A percentile compares a stretch with the other conserved stretches of the same genome.
phyloP scores from a whole-genome alignment of 2,888 invertebrate genomes.

The Eurois occulta region DNA sequence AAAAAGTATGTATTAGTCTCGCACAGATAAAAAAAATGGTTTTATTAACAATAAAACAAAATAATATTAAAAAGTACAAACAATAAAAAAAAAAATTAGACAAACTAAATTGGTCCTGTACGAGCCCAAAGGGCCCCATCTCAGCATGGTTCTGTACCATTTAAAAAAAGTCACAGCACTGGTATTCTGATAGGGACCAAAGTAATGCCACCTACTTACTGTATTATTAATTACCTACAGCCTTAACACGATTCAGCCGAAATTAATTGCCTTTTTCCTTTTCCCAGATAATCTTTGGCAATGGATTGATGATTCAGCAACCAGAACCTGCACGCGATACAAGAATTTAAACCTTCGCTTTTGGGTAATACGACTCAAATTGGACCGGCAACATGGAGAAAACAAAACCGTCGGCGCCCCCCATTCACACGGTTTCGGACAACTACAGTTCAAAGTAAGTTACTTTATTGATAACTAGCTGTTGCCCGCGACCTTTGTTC shows the following conservation, averaged over 20 bases:
- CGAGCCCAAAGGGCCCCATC: too few relatives aligned
- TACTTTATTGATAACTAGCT: slow-evolving; percentile 19
- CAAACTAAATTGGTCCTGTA: too few relatives aligned
- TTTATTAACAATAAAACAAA: too few relatives aligned
- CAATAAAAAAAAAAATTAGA: too few relatives aligned
- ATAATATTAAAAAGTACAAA: too few relatives aligned
- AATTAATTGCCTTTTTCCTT: slow-evolving; percentile 37
- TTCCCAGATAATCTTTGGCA: slow-evolving; percentile 47
- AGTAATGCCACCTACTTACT: too few relatives aligned
- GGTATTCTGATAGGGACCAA: too few relatives aligned
- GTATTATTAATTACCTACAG: not conserved
- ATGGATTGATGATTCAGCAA: slow-evolving; percentile 54
- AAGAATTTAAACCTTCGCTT: slow-evolving; percentile 8
- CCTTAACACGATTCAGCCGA: not conserved
- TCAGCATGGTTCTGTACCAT: too few relatives aligned
- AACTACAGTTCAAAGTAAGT: slow-evolving; percentile 83
- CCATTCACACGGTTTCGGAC: slow-evolving; percentile 73
- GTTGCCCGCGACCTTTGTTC: too few relatives aligned
- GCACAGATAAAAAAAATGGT: too few relatives aligned
- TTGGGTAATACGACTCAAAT: slow-evolving; percentile 31
- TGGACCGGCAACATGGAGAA: slow-evolving; percentile 70
- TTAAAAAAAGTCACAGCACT: too few relatives aligned
- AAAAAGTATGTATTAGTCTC: too few relatives aligned
- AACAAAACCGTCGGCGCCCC: slow-evolving; percentile 71
- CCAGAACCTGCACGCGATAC: not conserved